phyloP scores from a whole-genome alignment of 2,797 vertebrate genomes.

The Danio albolineatus region DNA sequence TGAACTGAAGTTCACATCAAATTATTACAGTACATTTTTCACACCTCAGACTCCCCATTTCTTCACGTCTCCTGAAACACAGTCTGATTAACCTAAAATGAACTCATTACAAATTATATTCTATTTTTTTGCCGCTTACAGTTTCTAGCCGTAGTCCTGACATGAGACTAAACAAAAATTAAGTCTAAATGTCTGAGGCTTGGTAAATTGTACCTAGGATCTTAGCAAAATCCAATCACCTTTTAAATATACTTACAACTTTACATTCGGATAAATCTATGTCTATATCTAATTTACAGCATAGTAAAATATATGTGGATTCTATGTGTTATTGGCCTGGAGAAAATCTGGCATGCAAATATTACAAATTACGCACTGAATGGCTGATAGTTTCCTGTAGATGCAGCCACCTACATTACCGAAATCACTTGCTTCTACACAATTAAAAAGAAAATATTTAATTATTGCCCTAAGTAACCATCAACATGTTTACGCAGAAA shows the following conservation, averaged over 20 bases:
- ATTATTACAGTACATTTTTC: slow-evolving; percentile 72
- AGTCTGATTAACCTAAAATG: slow-evolving; percentile 62
- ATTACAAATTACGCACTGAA: slow-evolving; percentile 37
- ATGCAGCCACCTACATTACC: slow-evolving; percentile 1
- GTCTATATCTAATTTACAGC: slow-evolving; percentile 55
- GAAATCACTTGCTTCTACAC: slow-evolving; percentile 1
- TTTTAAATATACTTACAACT: slow-evolving; percentile 52
- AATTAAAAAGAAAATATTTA: background rate
- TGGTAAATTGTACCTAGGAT: slow-evolving; percentile 24
- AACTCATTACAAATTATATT: slow-evolving; percentile 42
- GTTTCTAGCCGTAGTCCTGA: slow-evolving; percentile 32
- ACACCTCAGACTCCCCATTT: slow-evolving; percentile 50
- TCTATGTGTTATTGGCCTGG: slow-evolving; percentile 26
- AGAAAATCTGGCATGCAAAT: slow-evolving; percentile 54
- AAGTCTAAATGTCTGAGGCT: slow-evolving; percentile 23
- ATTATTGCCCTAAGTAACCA: slow-evolving; percentile 4
- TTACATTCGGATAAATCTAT: slow-evolving; percentile 66
- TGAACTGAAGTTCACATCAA: slow-evolving; percentile 59
- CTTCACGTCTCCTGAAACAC: slow-evolving; percentile 69
- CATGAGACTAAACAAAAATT: background rate
- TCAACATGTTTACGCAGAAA: slow-evolving; percentile 13
- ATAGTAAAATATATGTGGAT: slow-evolving; percentile 47
- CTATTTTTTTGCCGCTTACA: slow-evolving; percentile 60
- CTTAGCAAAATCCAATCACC: slow-evolving; percentile 53
- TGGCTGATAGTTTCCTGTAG: slow-evolving; percentile 58